Conservation (phyloP, 2,797 vertebrate genomes). For the Phrynocephalus guinanensis region DNA sequence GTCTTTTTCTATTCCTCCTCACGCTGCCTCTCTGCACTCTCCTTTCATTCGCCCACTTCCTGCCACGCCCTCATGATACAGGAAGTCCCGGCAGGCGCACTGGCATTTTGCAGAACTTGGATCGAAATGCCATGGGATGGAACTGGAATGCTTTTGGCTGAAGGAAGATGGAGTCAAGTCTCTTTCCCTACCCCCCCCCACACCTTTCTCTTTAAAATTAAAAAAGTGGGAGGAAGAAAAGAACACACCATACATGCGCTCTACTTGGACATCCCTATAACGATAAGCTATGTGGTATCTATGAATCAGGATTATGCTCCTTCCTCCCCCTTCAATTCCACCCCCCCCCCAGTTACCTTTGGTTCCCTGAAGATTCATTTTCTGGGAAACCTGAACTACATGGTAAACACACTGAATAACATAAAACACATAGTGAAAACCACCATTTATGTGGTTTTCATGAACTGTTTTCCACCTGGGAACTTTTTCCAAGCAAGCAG, state of each 20-base stretch:
- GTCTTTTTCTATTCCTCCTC: background rate
- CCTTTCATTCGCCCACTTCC: constrained; percentile 21
- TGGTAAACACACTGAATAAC: constrained; percentile 21
- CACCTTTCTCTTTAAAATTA: constrained; percentile 48
- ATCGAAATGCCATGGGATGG: constrained; percentile 33
- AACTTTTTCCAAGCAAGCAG: constrained; percentile 35
- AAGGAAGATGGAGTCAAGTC: constrained; percentile 33
- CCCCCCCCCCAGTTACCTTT: background rate
- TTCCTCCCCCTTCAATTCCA: constrained; percentile 3
- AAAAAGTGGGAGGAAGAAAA: constrained; percentile 66
- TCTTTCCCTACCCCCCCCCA: constrained; percentile 12
- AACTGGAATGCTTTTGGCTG: constrained; percentile 46
- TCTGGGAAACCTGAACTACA: constrained; percentile 40
- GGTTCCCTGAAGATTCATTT: constrained; percentile 32
- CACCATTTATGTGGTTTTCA: constrained; percentile 20
- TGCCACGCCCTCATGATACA: constrained; percentile 46
- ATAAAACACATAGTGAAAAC: background rate
- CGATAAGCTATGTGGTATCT: constrained; percentile 63
- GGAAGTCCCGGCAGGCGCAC: constrained; percentile 35
- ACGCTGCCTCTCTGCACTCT: constrained; percentile 4
- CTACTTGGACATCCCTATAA: constrained; percentile 41
- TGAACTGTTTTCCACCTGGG: constrained; percentile 28
- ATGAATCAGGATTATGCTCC: constrained; percentile 51
- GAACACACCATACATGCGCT: constrained; percentile 34
- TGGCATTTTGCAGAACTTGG: constrained; percentile 43